Conservation (phyloP, 2,888 invertebrate genomes). For the Pyrochroa serraticornis region DNA sequence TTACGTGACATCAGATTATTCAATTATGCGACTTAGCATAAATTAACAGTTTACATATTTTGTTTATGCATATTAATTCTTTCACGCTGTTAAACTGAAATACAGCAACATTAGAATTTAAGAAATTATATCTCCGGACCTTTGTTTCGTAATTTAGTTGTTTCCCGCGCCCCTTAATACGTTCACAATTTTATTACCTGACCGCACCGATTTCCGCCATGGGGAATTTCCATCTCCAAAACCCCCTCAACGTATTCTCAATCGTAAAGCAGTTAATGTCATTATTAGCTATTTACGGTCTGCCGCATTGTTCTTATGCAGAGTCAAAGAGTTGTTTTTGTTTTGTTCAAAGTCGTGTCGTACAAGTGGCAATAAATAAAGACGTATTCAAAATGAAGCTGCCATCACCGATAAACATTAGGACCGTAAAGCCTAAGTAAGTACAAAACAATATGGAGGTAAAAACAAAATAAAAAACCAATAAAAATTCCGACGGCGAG, state of each 20-base stretch:
- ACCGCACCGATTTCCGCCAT: neutral
- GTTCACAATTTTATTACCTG: conserved; percentile 11
- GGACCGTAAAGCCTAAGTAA: conserved; percentile 25
- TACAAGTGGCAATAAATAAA: conserved; percentile 32
- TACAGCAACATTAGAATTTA: conserved; percentile 20
- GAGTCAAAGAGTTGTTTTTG: conserved; percentile 24
- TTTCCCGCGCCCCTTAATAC: conserved; percentile 6
- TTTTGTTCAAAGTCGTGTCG: conserved; percentile 26
- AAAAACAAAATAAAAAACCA: conserved; percentile 37
- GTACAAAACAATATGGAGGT: conserved; percentile 37
- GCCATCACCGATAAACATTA: conserved; percentile 35
- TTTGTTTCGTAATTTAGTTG: too few species aligned
- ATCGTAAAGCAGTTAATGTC: conserved; percentile 14
- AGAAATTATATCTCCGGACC: conserved; percentile 14
- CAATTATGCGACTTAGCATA: conserved; percentile 24
- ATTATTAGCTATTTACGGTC: conserved; percentile 17
- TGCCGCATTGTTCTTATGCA: conserved; percentile 17
- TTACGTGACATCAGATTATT: conserved; percentile 12
- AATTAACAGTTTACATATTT: conserved; percentile 28
- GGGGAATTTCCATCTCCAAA: neutral
- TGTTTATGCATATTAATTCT: conserved; percentile 18
- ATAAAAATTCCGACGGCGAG: conserved; percentile 44
- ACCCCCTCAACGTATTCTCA: neutral
- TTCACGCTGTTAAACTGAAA: conserved; percentile 26
- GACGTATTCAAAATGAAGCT: conserved; percentile 35